Percentiles rank a stretch among this genome's conserved stretches.
Conservation (phyloP, 2,113 vertebrate species). For the Salvelinus fontinalis region DNA sequence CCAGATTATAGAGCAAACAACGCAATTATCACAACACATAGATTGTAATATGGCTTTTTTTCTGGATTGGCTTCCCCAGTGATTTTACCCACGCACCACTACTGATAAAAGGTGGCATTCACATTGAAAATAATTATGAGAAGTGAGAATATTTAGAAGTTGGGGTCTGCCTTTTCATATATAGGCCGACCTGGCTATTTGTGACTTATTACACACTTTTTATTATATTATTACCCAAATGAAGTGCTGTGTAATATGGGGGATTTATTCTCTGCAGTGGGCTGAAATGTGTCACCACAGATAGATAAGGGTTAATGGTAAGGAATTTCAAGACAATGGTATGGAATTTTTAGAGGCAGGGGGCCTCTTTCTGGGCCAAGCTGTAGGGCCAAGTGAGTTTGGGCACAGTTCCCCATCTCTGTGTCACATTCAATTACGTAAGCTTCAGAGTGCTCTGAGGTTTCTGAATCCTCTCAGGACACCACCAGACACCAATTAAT, state of each 20-base stretch:
- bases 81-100: no score
- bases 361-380: background rate
- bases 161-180: background rate
- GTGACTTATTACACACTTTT: background rate
- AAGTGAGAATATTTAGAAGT: background rate
- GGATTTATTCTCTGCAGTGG: no score
- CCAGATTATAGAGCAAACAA: no score
- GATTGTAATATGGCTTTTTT: no score
- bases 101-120: background rate
- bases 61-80: no score
- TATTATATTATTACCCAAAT: background rate
- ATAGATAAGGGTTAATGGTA: background rate
- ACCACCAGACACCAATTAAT: background rate
- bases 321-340: background rate
- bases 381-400: background rate
- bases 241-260: background rate
- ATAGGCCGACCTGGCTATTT: background rate
- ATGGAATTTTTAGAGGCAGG: background rate
- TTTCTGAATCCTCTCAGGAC: background rate
- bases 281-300: background rate
- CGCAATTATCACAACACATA: no score
- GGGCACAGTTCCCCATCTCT: background rate
- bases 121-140: background rate
- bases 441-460: background rate
- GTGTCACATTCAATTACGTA: background rate